Evolutionary conservation across 2,113 vertebrate species (phyloP), one percentile per base, ranked within the genome.

Genomic region (Microcebus jonahi): DNA sequence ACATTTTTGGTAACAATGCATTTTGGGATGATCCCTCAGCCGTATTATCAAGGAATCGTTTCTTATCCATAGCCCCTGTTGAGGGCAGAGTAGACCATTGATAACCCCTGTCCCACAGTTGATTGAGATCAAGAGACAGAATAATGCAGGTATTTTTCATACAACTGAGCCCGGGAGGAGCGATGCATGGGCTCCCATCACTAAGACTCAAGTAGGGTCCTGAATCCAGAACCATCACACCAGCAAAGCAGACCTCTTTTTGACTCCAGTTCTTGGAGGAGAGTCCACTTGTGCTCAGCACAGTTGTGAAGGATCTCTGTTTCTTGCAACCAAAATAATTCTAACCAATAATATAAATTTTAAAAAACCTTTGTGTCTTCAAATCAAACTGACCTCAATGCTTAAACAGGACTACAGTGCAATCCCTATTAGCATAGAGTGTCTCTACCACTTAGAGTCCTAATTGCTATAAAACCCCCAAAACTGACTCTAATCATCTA

Each of bases 321-420:
- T 90, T 87, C 70, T 75, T 39, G 25, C 34, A 90, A 79, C 82
- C n/a, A 89, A 86, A 80, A 65, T 92, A 90, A 88, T 75, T 13
- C 20, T 67, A 23, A 48, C 27, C 18, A 90, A 92, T 57, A 67
- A 48, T 20, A 63, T 15, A 15, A 71, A 61, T 91, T 76, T 63
- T 27, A 25, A 42, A 95, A 77, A 29, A 3, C 36, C 71, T 5
- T 29, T 42, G 1, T 39, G 21, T 73, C 42, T 84, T 61, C 81
- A 90, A 96, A 65, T 88, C 39, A 90, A 88, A 96, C 15, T 82
- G 45, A 90, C 29, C 67, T 91, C 77, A 67, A 34, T 42, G 39
- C 5, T 45, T 77, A 68, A 77, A 34, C 20, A 94, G 14, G 57
- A 50, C 42, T 31, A 27, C 23, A 27, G 12, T 48, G 39, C 3